Evolutionary conservation across 2,888 invertebrate species (phyloP).

Genomic region (Dasysyrphus tricinctus): DNA sequence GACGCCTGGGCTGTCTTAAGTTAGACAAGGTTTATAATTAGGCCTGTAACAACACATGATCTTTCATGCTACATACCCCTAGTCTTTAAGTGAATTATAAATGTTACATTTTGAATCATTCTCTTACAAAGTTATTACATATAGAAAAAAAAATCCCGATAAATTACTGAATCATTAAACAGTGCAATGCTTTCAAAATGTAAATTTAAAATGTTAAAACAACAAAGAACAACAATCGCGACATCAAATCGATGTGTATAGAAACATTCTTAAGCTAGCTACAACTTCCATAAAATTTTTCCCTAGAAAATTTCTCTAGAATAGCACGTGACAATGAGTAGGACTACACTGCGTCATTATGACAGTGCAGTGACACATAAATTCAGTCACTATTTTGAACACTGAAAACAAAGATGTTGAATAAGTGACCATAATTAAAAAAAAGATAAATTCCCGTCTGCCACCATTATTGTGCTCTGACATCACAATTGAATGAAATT

Average conservation of each 20-base stretch:
- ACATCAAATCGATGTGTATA: not conserved
- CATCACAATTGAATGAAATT: slow-evolving; percentile 4
- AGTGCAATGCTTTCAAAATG: not conserved
- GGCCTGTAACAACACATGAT: too few relatives aligned
- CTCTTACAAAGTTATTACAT: too few relatives aligned
- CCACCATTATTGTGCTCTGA: not conserved
- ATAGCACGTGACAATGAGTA: slow-evolving; percentile 14
- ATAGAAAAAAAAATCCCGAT: not conserved
- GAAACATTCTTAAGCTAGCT: not conserved
- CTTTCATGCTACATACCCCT: too few relatives aligned
- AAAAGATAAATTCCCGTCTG: not conserved
- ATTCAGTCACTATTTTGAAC: not conserved
- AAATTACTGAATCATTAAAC: slow-evolving; percentile 1
- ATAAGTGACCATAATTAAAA: slow-evolving; percentile 17
- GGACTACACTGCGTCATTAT: not conserved
- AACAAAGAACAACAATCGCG: not conserved
- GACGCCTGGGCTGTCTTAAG: too few relatives aligned
- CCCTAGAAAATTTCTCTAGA: slow-evolving; percentile 15
- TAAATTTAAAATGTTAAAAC: not conserved
- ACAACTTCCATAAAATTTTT: not conserved
- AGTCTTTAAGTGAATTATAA: too few relatives aligned
- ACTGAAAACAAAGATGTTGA: not conserved
- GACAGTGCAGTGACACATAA: slow-evolving; percentile 9
- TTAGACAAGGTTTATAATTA: too few relatives aligned
- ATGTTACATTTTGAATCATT: too few relatives aligned